phyloP scores from a whole-genome alignment of 1,140 invertebrate genomes.

The Magallana ariakensis region DNA sequence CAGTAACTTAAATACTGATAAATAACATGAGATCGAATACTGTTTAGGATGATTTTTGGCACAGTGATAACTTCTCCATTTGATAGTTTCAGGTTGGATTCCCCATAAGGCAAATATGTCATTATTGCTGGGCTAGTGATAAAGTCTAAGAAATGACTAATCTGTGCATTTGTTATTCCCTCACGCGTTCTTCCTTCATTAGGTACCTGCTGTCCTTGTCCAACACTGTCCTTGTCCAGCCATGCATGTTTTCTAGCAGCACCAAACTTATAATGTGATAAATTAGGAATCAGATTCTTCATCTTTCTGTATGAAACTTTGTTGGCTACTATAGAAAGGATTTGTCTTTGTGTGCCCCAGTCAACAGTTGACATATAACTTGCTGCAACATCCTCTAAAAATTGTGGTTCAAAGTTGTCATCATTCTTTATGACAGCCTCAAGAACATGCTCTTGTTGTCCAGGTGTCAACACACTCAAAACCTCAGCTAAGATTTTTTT shows the following conservation, averaged over 20 bases:
- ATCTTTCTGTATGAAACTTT: neutral
- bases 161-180: neutral
- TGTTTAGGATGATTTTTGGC: conserved; percentile 46
- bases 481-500: conserved; percentile 5
- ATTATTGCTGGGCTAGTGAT: conserved; percentile 35
- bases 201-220: neutral
- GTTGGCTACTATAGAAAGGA: conserved; percentile 21
- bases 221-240: no score
- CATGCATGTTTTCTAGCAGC: conserved; percentile 31
- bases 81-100: conserved; percentile 38
- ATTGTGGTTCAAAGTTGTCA: neutral
- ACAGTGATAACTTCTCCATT: conserved; percentile 26
- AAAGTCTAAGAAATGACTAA: conserved; percentile 43
- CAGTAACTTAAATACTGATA: conserved; percentile 28
- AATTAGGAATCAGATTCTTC: conserved; percentile 21
- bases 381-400: conserved; percentile 11
- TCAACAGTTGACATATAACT: neutral
- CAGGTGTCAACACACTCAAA: conserved; percentile 38
- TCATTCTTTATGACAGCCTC: neutral
- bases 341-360: conserved; percentile 42
- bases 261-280: conserved; percentile 24
- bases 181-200: no score
- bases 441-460: neutral
- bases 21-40: conserved; percentile 38
- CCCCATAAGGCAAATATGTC: conserved; percentile 37